A percentile compares a stretch with the other conserved stretches of the same genome.
These are phyloP conservation scores for Bombus huntii DNA, from an alignment of 1,140 invertebrate genomes.

Conservation along the genomic window DNA sequence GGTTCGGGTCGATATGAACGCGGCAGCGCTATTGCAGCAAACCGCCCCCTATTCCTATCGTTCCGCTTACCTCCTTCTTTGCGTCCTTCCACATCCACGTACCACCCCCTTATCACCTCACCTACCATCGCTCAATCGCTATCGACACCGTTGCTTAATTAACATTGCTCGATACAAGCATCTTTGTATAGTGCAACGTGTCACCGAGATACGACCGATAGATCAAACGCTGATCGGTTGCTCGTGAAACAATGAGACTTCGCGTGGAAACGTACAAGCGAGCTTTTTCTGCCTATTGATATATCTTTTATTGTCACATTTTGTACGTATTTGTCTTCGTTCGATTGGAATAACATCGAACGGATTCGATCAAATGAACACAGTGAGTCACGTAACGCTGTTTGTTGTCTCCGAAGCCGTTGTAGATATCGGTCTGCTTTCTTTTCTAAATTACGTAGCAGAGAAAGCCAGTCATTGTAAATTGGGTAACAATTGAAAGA, in stretches of 20 bases:
- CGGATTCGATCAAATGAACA: background rate
- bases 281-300: background rate
- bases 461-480: background rate
- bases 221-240: background rate
- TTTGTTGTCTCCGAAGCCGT: background rate
- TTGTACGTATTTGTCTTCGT: background rate
- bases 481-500: background rate
- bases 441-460: background rate
- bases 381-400: background rate
- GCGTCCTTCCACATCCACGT: conserved; percentile 35
- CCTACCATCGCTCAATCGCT: conserved; percentile 41
- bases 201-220: background rate
- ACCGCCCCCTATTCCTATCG: conserved; percentile 67
- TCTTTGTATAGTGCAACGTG: background rate
- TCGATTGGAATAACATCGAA: background rate
- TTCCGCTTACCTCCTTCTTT: conserved; percentile 57
- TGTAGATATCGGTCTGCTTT: background rate
- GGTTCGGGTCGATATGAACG: conserved; percentile 78
- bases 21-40: conserved; percentile 79
- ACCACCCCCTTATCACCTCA: conserved; percentile 8
- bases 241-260: background rate
- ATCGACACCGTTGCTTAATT: conserved; percentile 48
- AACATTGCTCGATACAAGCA: conserved; percentile 16
- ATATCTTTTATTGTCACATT: no score
- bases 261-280: background rate